Evolutionary conservation across 2,797 vertebrate species (phyloP).

Genomic region (Mustela erminea): DNA sequence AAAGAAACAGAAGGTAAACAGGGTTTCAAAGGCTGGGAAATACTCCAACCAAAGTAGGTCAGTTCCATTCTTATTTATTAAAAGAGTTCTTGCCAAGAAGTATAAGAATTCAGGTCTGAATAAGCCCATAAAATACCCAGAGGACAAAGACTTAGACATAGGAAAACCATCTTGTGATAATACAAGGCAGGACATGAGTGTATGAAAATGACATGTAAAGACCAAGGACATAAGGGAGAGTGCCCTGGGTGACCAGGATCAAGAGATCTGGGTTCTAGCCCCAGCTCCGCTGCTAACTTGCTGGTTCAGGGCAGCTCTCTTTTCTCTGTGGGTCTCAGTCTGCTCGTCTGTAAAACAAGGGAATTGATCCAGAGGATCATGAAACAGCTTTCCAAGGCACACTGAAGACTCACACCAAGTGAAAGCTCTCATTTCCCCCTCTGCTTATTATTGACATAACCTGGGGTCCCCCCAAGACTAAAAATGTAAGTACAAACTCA

Average conservation of each 20-base stretch:
- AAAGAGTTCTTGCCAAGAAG: conserved; percentile 30
- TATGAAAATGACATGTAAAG: not conserved
- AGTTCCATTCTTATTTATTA: conserved; percentile 42
- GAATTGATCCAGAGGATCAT: not conserved
- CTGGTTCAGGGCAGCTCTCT: not conserved
- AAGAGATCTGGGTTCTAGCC: not conserved
- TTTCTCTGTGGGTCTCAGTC: not conserved
- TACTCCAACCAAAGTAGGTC: conserved; percentile 3
- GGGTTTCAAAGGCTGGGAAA: conserved; percentile 5
- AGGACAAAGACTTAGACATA: not conserved
- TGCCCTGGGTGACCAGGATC: not conserved
- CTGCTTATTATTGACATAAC: not conserved
- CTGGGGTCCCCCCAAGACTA: not conserved
- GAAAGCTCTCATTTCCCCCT: not conserved
- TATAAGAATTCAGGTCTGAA: not conserved
- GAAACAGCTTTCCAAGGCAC: not conserved
- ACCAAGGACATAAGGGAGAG: rapidly evolving
- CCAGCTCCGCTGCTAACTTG: not conserved
- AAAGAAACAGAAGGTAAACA: not conserved
- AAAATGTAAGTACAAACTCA: not conserved
- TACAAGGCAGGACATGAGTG: not conserved
- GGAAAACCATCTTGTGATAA: not conserved
- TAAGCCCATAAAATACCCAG: not conserved
- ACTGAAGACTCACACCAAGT: not conserved
- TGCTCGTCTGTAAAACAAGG: not conserved